Evolutionary conservation across 2,113 vertebrate species (phyloP), one percentile per base, ranked within the genome.

Genomic region (Strix aluco): DNA sequence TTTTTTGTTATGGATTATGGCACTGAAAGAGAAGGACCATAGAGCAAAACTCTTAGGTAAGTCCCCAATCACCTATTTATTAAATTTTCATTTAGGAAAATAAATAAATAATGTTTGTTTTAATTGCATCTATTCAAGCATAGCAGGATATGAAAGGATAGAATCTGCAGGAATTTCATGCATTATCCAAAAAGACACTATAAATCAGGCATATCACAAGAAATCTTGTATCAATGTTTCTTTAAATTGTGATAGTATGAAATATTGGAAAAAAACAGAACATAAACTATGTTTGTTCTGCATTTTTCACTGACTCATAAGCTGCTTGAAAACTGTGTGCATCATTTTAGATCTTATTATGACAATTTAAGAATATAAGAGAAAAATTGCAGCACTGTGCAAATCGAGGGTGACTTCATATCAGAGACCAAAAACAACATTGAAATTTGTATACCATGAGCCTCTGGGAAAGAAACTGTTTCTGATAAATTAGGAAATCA

Each of bases 401-500:
- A 82, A 81, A 80, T 26, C 4, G 77, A 79, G 62, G 21, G 14
- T 70, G 57, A 42, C 22, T 80, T 88, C 32, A 16, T 75, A 42
- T 15, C 30, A 32, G 67, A 72, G 58, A 78, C 38, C 59, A 70
- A 83, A 62, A 72, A 5, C 38, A 83, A 52, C 0, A 3, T 9
- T 32, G 55, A 58, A 63, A 88, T 67, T 36, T 67, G 21, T 73
- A 20, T 42, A 6, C 18, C 8, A 2, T 4, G 63, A 86, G 59
- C 59, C 58, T 55, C 88, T 84, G 62, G 62, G 87, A 73, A 84
- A 88, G 25, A 59, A 92, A 71, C 72, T 70, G 19, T 75, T 94
- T 58, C 65, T 90, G 81, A 40, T 62, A 91, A 89, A 89, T 75
- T 71, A 79, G 66, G 72, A 79, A 91, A 81, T 32, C 23, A 3